Evolutionary conservation across 2,113 vertebrate species (phyloP).

Genomic region (Lophochroa leadbeateri): DNA sequence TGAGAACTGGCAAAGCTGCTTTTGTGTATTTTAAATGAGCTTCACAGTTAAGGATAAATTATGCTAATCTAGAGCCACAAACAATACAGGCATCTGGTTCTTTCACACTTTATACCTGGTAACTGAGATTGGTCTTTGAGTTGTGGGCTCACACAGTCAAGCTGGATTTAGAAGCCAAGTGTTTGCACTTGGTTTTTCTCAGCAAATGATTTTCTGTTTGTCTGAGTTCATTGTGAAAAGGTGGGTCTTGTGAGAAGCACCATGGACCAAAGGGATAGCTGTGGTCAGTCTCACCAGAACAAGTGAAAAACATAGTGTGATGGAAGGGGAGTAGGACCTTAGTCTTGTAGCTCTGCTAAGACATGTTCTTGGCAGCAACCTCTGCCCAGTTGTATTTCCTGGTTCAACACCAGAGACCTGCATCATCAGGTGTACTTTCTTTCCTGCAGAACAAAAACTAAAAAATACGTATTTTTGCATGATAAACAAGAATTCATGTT

Average conservation of each 20-base stretch:
- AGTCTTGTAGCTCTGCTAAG: neutral
- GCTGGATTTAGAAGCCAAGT: neutral
- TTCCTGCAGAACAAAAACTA: neutral
- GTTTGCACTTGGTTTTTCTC: neutral
- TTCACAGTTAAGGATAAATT: neutral
- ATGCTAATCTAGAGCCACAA: neutral
- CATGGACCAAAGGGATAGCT: neutral
- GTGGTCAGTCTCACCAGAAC: neutral
- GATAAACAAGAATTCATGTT: neutral
- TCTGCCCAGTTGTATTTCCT: neutral
- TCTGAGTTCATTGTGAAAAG: neutral
- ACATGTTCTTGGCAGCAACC: neutral
- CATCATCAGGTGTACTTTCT: neutral
- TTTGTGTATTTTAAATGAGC: slow-evolving; percentile 11
- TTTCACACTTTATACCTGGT: neutral
- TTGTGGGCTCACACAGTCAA: neutral
- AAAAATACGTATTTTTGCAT: neutral
- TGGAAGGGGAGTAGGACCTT: neutral
- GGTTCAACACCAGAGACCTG: neutral
- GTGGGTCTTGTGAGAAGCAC: neutral
- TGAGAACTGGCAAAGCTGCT: slow-evolving; percentile 38
- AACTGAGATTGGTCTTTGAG: neutral
- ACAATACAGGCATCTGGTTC: neutral
- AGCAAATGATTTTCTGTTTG: neutral
- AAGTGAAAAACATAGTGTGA: neutral